Base-by-base conservation (phyloP, 64 coral and sea anemone genomes). In the Pocillopora verrucosa region DNA sequence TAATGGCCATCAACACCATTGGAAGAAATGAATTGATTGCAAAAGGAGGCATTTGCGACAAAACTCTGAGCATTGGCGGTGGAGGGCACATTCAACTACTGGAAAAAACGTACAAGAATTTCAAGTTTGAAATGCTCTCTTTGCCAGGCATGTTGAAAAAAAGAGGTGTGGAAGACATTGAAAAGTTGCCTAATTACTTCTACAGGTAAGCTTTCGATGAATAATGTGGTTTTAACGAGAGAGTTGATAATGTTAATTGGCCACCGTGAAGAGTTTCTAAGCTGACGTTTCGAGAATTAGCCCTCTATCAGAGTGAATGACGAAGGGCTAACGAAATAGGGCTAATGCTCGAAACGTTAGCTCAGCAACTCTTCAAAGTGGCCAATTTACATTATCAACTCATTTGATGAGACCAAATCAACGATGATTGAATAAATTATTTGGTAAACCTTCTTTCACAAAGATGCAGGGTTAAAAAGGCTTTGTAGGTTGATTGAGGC, bases 61-160 rank as follows among this genome's bases (percentile, higher is more conserved):
- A 91, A 58, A 98, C 96, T 7, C 92, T 98, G 13, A 94, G 92
- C 51, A 81, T 94, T 26, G 92, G 96, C 17, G 96, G 92, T 45
- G 96, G 93, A 58, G 93, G 96, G 13, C 96, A 94, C 36, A n/a
- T 94, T 76, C 68, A 98, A 36, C 61, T 98, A 0, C 83, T 98
- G 10, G 77, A 94, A 74, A 98, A 94, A 56, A 89, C 80, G 25
- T 98, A 92, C 89, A 94, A 87, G 76, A 76, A 89, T 20, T 98
- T 98, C 58, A 94, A 78, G 22, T 98, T 90, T 87, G 87, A 98
- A 20, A 94, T 94, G 92, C 30, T 94, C 22, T 90, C 84, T 41
- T 76, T 98, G 13, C 96, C 96, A 14, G 56, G 61, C 14, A 77
- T 91, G 73, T 78, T 98, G n/a, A 89, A 94, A 36, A 89, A 61